Conservation (phyloP, 2,113 vertebrate genomes). For the Ciconia stormi region DNA sequence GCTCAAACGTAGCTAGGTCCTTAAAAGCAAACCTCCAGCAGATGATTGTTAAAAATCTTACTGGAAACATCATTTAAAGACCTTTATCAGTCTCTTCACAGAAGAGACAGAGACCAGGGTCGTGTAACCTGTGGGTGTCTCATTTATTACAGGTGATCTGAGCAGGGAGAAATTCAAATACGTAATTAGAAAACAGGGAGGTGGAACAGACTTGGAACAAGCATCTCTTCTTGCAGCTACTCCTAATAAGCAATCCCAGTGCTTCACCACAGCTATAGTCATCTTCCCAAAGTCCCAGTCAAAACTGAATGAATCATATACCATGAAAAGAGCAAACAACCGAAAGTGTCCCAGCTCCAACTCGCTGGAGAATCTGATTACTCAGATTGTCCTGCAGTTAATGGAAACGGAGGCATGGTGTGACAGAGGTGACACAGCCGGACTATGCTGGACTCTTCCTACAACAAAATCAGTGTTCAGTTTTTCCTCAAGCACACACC, state of each 20-base stretch:
- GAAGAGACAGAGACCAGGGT: not conserved
- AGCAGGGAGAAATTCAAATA: not conserved
- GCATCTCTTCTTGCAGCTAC: not conserved
- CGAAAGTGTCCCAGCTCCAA: not conserved
- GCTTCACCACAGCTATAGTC: not conserved
- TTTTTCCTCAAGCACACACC: not conserved
- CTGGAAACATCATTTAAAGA: not conserved
- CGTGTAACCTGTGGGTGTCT: not conserved
- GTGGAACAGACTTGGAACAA: not conserved
- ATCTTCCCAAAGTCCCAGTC: not conserved
- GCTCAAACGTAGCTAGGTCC: not conserved
- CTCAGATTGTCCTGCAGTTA: not conserved
- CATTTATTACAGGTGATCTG: not conserved
- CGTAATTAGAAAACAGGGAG: not conserved
- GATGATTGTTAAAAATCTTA: not conserved
- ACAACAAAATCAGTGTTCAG: not conserved
- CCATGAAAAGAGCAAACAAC: not conserved
- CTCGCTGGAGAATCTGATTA: not conserved
- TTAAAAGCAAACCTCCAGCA: not conserved
- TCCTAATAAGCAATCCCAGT: not conserved
- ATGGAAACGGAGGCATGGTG: not conserved
- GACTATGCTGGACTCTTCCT: not conserved
- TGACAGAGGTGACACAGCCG: not conserved
- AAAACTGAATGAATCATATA: not conserved
- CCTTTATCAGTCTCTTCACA: not conserved